Evolutionary conservation across 2,113 vertebrate genomes (phyloP).

Genomic region (Zosterops lateralis): DNA sequence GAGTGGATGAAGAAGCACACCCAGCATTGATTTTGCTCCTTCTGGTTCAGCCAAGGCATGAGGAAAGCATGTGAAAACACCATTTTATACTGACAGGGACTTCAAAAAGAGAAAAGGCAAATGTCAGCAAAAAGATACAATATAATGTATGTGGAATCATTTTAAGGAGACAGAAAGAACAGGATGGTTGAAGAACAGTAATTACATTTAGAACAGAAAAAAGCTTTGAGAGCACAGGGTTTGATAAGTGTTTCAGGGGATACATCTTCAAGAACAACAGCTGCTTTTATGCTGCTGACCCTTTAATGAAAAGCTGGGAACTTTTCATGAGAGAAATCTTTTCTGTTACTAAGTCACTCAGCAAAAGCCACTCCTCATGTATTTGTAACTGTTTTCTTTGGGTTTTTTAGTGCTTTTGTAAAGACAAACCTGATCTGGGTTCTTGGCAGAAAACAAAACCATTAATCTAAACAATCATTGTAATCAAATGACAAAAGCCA

Average conservation of each 20-base stretch:
- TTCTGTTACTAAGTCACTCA: background rate
- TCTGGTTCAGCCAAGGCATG: background rate
- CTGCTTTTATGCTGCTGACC: background rate
- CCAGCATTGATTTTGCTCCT: background rate
- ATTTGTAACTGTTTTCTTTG: background rate
- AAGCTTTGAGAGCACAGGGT: background rate
- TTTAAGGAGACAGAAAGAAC: background rate
- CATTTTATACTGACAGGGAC: background rate
- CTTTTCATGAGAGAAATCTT: background rate
- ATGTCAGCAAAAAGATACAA: background rate
- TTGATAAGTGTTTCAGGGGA: background rate
- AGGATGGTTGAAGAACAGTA: background rate
- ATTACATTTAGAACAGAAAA: background rate
- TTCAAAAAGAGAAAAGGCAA: background rate
- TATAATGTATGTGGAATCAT: background rate
- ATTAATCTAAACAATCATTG: background rate
- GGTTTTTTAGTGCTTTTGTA: background rate
- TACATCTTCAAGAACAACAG: background rate
- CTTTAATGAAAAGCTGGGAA: background rate
- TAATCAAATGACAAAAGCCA: background rate
- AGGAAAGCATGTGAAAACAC: background rate
- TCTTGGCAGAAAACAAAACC: background rate
- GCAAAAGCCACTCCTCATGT: background rate
- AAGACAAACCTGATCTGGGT: background rate
- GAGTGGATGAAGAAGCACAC: background rate